These are phyloP conservation scores for Astyanax mexicanus DNA, from an alignment of 2,797 vertebrate genomes.

Conservation along the genomic window DNA sequence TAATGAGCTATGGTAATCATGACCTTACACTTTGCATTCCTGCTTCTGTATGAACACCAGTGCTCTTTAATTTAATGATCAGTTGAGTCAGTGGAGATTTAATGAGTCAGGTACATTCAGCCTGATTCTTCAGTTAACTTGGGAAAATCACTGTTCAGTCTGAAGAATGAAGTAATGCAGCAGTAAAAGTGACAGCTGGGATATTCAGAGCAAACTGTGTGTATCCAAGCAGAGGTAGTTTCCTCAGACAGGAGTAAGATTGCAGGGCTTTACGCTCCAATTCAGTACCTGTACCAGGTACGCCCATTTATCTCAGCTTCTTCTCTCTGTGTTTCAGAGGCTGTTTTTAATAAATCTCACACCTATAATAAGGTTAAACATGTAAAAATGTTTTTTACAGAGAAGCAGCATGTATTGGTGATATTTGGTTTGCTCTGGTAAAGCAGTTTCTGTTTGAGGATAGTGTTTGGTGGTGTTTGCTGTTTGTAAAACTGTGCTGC, in stretches of 20 bases:
- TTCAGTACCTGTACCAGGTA: neutral
- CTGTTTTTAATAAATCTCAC: neutral
- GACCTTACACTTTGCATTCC: neutral
- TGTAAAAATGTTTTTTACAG: neutral
- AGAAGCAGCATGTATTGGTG: neutral
- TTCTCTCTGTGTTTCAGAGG: neutral
- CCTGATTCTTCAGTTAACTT: neutral
- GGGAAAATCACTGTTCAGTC: neutral
- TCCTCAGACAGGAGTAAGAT: neutral
- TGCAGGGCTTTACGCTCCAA: neutral
- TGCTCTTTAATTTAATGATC: neutral
- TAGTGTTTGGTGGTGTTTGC: conserved; percentile 14
- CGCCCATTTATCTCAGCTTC: neutral
- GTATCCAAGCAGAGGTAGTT: conserved; percentile 7
- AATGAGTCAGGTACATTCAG: neutral
- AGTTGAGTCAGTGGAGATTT: too few relatives aligned
- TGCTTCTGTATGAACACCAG: neutral
- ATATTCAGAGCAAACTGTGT: neutral
- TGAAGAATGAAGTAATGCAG: conserved; percentile 13
- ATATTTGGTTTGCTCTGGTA: neutral
- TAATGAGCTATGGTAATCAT: neutral
- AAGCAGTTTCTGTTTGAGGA: neutral
- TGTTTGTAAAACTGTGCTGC: conserved; percentile 11
- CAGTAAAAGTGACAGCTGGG: neutral
- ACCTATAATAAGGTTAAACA: neutral